phyloP scores from a whole-genome alignment of 2,888 invertebrate species.

The Pollenia amentaria region DNA sequence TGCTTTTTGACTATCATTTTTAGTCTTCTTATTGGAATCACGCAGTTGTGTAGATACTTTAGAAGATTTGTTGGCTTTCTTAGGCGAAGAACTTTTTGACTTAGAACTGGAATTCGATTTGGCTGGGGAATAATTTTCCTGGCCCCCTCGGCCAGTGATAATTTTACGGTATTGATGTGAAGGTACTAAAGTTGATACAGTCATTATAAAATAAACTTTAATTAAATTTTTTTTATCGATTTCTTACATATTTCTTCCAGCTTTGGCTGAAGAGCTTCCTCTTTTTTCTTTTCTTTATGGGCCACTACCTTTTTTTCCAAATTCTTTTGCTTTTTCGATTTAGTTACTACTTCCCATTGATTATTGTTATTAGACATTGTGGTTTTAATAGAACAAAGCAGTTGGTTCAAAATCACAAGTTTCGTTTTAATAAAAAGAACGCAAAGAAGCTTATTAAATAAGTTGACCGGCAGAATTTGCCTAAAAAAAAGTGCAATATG shows the following conservation, averaged over 20 bases:
- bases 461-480: slow-evolving; percentile 59
- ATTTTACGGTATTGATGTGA: slow-evolving; percentile 89
- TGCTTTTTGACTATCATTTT: slow-evolving; percentile 58
- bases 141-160: slow-evolving; percentile 83
- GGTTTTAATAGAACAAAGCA: slow-evolving; percentile 9
- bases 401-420: slow-evolving; percentile 36
- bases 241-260: slow-evolving; percentile 90
- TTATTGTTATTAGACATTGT: slow-evolving; percentile 84
- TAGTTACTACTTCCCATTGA: slow-evolving; percentile 90
- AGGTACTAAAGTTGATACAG: slow-evolving; percentile 86
- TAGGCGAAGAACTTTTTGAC: slow-evolving; percentile 68
- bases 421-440: slow-evolving; percentile 9
- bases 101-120: slow-evolving; percentile 74
- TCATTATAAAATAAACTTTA: slow-evolving; percentile 1
- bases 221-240: slow-evolving; percentile 77
- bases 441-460: neutral
- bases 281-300: slow-evolving; percentile 85
- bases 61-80: slow-evolving; percentile 63
- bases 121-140: slow-evolving; percentile 73
- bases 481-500: slow-evolving; percentile 49
- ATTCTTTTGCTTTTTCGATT: slow-evolving; percentile 87
- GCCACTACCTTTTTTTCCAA: slow-evolving; percentile 85
- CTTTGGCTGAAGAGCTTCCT: slow-evolving; percentile 87
- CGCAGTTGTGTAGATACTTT: slow-evolving; percentile 58
- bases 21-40: slow-evolving; percentile 58